Evolutionary conservation across 2,113 vertebrate species (phyloP).

Genomic region (Chunga burmeisteri): DNA sequence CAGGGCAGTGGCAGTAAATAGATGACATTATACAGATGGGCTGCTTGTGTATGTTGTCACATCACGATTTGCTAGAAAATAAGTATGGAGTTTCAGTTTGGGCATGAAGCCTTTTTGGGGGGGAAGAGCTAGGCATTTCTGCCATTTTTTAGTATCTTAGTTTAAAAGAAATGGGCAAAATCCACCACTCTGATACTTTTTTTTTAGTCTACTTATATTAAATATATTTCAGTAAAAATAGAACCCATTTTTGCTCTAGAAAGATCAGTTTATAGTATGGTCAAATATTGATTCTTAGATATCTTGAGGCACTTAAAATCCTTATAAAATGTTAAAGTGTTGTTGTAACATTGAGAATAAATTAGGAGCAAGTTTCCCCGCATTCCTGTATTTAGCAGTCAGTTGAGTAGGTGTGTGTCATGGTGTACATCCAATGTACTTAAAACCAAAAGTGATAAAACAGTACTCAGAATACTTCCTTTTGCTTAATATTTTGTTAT

Average conservation of each 20-base stretch:
- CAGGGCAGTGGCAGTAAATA: background rate
- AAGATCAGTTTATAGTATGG: background rate
- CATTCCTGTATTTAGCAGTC: background rate
- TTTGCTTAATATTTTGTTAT: background rate
- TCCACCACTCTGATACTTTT: background rate
- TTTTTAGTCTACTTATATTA: background rate
- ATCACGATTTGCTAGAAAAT: background rate
- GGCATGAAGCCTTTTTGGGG: background rate
- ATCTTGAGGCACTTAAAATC: background rate
- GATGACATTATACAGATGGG: background rate
- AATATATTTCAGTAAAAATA: background rate
- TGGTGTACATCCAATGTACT: rapidly evolving
- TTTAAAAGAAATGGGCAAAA: background rate
- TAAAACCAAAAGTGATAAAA: background rate
- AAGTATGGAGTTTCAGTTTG: background rate
- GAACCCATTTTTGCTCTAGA: background rate
- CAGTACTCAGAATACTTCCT: background rate
- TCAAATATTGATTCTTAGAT: background rate
- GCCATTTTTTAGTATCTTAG: background rate
- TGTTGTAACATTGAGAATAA: background rate
- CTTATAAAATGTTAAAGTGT: background rate
- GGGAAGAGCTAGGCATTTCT: background rate
- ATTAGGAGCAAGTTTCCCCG: background rate
- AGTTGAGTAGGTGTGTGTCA: background rate
- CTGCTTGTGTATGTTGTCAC: background rate